Evolutionary conservation across 2,797 vertebrate genomes (phyloP), one percentile per base, ranked within the genome.

Genomic region (Myotis planiceps): DNA sequence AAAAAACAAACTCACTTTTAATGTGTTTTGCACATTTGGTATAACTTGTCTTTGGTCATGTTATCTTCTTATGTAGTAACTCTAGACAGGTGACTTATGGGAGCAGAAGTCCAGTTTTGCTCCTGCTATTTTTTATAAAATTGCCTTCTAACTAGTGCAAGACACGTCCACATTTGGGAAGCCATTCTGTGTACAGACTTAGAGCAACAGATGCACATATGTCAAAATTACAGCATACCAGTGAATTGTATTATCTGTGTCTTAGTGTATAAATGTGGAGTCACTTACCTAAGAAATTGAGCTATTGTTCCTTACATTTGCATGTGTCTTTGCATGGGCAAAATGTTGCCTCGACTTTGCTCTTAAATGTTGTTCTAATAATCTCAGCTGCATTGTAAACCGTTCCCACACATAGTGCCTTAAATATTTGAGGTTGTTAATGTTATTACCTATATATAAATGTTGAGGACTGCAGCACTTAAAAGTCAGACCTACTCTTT

Each of bases 11-110:
- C 98, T 99, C 99, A 99, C 99, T 99, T 99, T 99, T 99, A 99
- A 99, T 99, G 99, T 99, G 99, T 99, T 99, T 99, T 99, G 99
- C 99, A 99, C 99, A 99, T 99, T 99, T 99, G 99, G 99, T 99
- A 99, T 99, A 99, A 99, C 99, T 99, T 99, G 99, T 99, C 99
- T 99, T 99, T 99, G 99, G 99, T 99, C 98, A 98, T 98, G 98
- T 99, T 98, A 99, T 99, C 99, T 99, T 99, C 99, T 98, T 99
- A 98, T 99, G 99, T 98, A 99, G 99, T 99, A 99, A 99, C 99
- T 99, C 98, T 99, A 99, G 99, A 99, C 99, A 99, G 99, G 99
- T 99, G 99, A 99, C 99, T 99, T 99, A 99, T 93, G 98, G 99
- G 99, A 99, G 99, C 98, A 98, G 98, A 99, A 99, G 98, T 99